Evolutionary conservation across 1,140 invertebrate genomes (phyloP), one percentile per base, ranked within the genome.

Genomic region (Drosophila arawakana): DNA sequence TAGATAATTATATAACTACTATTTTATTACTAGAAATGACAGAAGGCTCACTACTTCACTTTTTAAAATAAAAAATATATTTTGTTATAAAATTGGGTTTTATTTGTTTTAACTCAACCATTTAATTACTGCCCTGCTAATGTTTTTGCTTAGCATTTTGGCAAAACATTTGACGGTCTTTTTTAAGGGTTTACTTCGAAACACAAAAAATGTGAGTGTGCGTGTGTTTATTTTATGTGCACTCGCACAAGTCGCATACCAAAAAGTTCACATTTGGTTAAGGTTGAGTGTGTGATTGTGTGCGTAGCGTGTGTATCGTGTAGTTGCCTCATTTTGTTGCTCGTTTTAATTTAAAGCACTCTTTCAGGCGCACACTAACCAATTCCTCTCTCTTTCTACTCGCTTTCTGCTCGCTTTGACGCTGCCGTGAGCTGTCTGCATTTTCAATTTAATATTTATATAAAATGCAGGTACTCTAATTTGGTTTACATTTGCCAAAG

Each of bases 261-360:
- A 21, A 63, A 46, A 66, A 57, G 21, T 57, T 44, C 35, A 30
- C 18, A 41, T 46, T 15, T 67, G 25, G 25, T 30, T 30, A 30
- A 2, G 25, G 25, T 30, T 30, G 25, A 3, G 25, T 54, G 25
- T 34, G 15, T 65, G 52, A 35, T 13, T 21, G 58, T 68, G 52
- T 39, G 62, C 34, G 52, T 39, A 55, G 55, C 50, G 71, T 61
- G 50, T 44, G 61, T 63, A 67, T 76, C 79, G 76, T 79, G 73
- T 39, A 50, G 50, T 59, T 70, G 49, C 43, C 79, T 76, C 77
- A 73, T 81, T 79, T 81, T 61, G 67, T 21, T 46, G 78, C 58
- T 75, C 44, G 73, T 79, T 79, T 79, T 81, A 76, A 76, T 79
- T 76, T 76, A 69, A 79, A 79, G 49, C 68, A 73, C 69, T 65